These are phyloP conservation scores for Neria commutata DNA, from an alignment of 2,888 invertebrate genomes.

Conservation along the genomic window DNA sequence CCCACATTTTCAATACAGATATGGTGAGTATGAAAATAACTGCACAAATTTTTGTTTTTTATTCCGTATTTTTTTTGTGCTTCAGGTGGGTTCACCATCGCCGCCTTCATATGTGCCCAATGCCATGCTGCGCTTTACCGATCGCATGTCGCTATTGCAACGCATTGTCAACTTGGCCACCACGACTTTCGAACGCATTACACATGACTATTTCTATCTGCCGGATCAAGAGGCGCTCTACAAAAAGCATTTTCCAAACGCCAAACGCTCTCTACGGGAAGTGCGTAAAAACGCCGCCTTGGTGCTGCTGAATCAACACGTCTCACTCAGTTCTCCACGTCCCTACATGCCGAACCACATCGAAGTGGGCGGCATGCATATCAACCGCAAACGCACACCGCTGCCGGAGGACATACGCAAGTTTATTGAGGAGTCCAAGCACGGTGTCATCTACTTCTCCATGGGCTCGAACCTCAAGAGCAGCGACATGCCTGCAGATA, in stretches of 20 bases:
- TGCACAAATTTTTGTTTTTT: neutral
- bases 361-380: conserved; percentile 60
- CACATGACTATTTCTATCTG: conserved; percentile 44
- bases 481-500: conserved; percentile 44
- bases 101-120: conserved; percentile 57
- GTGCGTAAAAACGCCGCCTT: conserved; percentile 49
- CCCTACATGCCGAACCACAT: conserved; percentile 61
- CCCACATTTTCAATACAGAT: conserved; percentile 54
- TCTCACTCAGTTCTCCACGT: conserved; percentile 52
- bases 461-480: conserved; percentile 61
- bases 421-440: conserved; percentile 57
- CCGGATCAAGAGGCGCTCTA: conserved; percentile 51
- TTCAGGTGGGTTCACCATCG: conserved; percentile 48
- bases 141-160: conserved; percentile 57
- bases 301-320: conserved; percentile 56
- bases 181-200: conserved; percentile 38
- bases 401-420: conserved; percentile 55
- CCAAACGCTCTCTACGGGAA: conserved; percentile 43
- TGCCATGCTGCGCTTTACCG: conserved; percentile 45
- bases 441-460: conserved; percentile 63
- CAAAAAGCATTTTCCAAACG: conserved; percentile 46
- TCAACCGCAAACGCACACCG: conserved; percentile 49
- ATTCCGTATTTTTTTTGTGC: neutral
- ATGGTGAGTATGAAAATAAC: conserved; percentile 33
- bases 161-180: conserved; percentile 54